Evolutionary conservation across 2,797 vertebrate species (phyloP).

Genomic region (Leptodactylus fallax): DNA sequence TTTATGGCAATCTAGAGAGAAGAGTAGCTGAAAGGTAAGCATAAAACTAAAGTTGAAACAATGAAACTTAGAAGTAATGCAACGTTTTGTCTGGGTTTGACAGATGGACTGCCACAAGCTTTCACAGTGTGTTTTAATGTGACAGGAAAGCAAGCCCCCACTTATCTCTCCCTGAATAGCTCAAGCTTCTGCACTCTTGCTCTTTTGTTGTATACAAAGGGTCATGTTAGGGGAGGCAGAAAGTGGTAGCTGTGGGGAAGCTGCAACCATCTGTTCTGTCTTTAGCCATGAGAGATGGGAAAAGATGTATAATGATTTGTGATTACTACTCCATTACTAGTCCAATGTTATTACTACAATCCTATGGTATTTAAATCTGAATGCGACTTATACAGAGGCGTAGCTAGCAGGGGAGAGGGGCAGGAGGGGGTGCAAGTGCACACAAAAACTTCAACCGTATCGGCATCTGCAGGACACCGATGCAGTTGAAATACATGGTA

Average conservation of each 20-base stretch:
- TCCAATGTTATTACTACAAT: neutral
- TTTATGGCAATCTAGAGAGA: neutral
- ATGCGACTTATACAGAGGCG: no score
- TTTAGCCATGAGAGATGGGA: neutral
- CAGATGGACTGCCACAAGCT: constrained; percentile 40
- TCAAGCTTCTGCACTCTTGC: neutral
- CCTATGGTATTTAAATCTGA: no score
- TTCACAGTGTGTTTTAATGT: constrained; percentile 1
- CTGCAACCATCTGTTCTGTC: constrained; percentile 40
- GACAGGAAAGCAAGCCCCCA: neutral
- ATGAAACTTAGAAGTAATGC: neutral
- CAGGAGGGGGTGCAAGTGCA: no score
- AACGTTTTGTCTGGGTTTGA: neutral
- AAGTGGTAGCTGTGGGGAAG: constrained; percentile 45
- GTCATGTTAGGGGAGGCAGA: constrained; percentile 11
- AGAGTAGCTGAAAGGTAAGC: neutral
- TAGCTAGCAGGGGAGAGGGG: no score
- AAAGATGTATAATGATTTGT: constrained; percentile 17
- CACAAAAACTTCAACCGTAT: no score
- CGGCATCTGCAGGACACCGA: no score
- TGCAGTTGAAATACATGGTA: no score
- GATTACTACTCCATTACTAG: neutral
- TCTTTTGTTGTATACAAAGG: constrained; percentile 51
- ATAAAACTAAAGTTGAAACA: neutral
- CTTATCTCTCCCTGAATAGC: neutral